Conservation (phyloP, 1,140 invertebrate genomes). For the Drosophila sechellia region DNA sequence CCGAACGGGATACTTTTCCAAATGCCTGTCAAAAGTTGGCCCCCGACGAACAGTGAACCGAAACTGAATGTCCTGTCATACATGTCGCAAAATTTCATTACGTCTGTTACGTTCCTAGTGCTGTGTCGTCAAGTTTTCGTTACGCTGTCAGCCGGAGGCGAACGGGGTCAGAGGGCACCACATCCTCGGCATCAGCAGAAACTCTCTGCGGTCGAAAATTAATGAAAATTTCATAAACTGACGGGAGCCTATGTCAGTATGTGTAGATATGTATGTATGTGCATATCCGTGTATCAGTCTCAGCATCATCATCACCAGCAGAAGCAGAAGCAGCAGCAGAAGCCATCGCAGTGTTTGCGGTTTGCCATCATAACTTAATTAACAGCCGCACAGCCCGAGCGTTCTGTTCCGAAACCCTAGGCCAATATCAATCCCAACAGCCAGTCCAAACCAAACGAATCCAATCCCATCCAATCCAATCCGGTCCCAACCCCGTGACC, state of each 20-base stretch:
- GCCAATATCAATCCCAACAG: conserved; percentile 30
- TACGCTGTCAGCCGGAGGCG: conserved; percentile 74
- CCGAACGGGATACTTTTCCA: conserved; percentile 64
- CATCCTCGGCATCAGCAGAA: conserved; percentile 40
- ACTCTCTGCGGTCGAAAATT: conserved; percentile 80
- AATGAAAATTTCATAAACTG: conserved; percentile 83
- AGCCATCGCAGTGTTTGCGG: conserved; percentile 71
- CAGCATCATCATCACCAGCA: conserved; percentile 4
- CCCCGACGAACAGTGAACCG: neutral
- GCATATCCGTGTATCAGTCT: conserved; percentile 3
- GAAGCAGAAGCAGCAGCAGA: conserved; percentile 29
- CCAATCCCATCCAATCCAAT: conserved; percentile 19
- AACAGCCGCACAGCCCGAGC: conserved; percentile 65
- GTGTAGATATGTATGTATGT: neutral
- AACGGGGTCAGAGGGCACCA: conserved; percentile 47
- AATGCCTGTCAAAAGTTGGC: conserved; percentile 67
- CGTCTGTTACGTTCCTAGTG: conserved; percentile 45
- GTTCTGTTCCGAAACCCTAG: conserved; percentile 2
- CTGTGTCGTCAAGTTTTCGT: conserved; percentile 82
- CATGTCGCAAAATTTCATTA: conserved; percentile 80
- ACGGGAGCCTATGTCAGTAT: conserved; percentile 41
- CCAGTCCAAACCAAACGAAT: conserved; percentile 13
- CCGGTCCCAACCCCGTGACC: conserved; percentile 20
- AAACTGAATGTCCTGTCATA: conserved; percentile 58
- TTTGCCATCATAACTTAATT: conserved; percentile 80